Evolutionary conservation across 2,888 invertebrate species (phyloP), one percentile per base, ranked within the genome.

Genomic region (Machimus rusticus): DNA sequence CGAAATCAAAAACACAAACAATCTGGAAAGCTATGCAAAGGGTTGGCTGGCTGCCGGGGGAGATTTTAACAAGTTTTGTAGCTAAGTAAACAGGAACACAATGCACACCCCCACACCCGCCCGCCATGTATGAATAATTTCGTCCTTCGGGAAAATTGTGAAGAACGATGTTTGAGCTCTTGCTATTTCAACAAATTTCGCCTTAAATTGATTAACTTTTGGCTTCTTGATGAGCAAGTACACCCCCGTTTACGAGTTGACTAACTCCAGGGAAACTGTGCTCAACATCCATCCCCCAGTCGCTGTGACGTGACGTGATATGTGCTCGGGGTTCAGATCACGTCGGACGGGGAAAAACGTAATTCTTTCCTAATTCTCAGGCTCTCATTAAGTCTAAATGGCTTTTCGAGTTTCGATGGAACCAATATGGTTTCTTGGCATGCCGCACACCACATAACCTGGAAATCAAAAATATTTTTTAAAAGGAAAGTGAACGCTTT

Each of bases 1-100:
- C 66, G 39, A 84, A 84, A 84, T 84, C 84, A 84, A 84, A 84
- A 84, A 74, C 84, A 84, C 84, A 84, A 84, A 84, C 84, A 84
- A 84, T 39, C 39, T 34, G 39, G 19, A 23, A 84, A 84, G 84
- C 84, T 84, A 39, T 57, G 57, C 39, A 57, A 84, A 84, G 84
- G 57, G 84, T 74, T 57, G 82, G 37, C 31, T 66, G 39, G 23
- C 43, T 19, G 79, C 79, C 57, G 84, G 34, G 39, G 74, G 43
- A 74, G 66, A 84, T 84, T 84, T 84, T 66, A 84, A 84, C 84
- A 84, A 84, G 74, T 84, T 84, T 84, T 39, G 84, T 84, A 66
- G 84, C 57, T 66, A 57, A 66, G 43, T 66, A 84, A 84, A 84
- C 84, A 74, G 74, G 74, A 84, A 39, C 84, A 84, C 84, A 84